phyloP scores from a whole-genome alignment of 1,140 invertebrate species.

The Drosophila asahinai region DNA sequence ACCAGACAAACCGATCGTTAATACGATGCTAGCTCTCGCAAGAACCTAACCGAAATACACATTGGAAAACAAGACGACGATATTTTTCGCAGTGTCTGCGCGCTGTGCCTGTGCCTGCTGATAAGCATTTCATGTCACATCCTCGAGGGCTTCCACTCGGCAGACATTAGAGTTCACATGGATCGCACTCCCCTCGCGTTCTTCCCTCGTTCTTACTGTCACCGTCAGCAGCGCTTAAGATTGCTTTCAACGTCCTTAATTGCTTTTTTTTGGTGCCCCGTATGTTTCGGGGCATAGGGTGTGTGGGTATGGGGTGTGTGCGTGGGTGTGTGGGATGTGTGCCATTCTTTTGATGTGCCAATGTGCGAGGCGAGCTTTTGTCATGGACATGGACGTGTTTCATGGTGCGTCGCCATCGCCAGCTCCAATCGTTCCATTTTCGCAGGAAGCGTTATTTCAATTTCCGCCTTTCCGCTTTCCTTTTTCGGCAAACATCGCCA shows the following conservation, averaged over 20 bases:
- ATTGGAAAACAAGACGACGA: too few relatives aligned
- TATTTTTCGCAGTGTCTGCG: neutral
- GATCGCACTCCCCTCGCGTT: constrained; percentile 6
- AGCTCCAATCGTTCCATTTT: constrained; percentile 52
- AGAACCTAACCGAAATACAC: neutral
- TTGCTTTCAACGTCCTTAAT: constrained; percentile 84
- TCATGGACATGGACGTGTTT: constrained; percentile 64
- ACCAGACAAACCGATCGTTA: too few relatives aligned
- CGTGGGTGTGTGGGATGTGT: constrained; percentile 32
- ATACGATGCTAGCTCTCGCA: too few relatives aligned
- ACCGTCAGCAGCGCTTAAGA: constrained; percentile 80
- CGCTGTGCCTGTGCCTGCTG: constrained; percentile 56
- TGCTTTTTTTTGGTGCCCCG: constrained; percentile 68
- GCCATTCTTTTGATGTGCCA: constrained; percentile 73
- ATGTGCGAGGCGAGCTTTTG: constrained; percentile 69
- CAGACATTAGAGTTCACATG: constrained; percentile 71
- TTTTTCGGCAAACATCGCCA: constrained; percentile 63
- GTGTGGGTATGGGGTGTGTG: neutral
- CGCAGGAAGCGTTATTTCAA: constrained; percentile 81
- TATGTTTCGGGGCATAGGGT: constrained; percentile 2
- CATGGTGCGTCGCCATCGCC: constrained; percentile 21
- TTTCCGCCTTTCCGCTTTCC: constrained; percentile 75
- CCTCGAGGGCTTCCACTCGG: constrained; percentile 67
- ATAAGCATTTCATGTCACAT: constrained; percentile 85
- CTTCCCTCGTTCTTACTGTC: constrained; percentile 63